Conservation (phyloP, 1,140 invertebrate genomes). For the Eueides isabella region DNA sequence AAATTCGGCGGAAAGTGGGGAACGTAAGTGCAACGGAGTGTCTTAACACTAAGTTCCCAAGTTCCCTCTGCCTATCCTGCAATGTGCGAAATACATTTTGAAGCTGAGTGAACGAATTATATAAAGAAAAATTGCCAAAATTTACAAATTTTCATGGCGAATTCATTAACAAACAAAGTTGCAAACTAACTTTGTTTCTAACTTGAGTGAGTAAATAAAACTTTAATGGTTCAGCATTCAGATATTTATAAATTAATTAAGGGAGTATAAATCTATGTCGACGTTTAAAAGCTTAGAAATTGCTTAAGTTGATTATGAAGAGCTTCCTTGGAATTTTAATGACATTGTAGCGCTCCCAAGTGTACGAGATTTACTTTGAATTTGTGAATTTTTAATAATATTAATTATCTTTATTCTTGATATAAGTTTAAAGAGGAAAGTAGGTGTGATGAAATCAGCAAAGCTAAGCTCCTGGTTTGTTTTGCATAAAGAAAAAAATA, state of each 20-base stretch:
- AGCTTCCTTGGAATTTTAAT: slow-evolving; percentile 22
- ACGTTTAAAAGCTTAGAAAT: slow-evolving; percentile 26
- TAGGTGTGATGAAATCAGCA: too few species aligned
- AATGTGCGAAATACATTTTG: too few species aligned
- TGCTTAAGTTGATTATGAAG: slow-evolving; percentile 25
- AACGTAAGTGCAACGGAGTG: too few species aligned
- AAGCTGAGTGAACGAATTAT: not conserved
- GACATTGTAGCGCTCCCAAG: slow-evolving; percentile 9
- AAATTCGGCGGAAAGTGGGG: too few species aligned
- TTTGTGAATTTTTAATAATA: not conserved
- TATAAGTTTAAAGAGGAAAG: not conserved
- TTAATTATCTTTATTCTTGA: not conserved
- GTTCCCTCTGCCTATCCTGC: too few species aligned
- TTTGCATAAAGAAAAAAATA: too few species aligned
- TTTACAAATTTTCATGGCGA: not conserved
- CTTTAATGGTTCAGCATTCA: slow-evolving; percentile 22
- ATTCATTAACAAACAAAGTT: not conserved
- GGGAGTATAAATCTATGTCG: slow-evolving; percentile 23
- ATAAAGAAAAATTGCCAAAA: not conserved
- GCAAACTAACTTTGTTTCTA: not conserved
- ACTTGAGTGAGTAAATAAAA: slow-evolving; percentile 7
- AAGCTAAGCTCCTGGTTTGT: too few species aligned
- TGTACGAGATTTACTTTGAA: not conserved
- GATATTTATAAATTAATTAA: slow-evolving; percentile 26
- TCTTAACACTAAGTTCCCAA: too few species aligned